phyloP scores from a whole-genome alignment of 2,797 vertebrate species.

The Onychomys torridus region DNA sequence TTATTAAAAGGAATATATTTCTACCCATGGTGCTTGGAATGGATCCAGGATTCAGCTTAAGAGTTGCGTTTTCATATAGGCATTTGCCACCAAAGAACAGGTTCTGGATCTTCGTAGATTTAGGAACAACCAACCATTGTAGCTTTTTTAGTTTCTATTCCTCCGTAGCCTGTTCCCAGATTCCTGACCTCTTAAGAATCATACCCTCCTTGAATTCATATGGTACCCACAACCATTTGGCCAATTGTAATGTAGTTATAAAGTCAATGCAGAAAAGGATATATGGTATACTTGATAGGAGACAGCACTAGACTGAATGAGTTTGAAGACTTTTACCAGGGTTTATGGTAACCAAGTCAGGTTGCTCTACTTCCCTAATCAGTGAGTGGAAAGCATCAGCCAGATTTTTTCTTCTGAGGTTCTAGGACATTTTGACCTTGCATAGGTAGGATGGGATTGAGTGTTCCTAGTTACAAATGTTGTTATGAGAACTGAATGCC shows the following conservation, averaged over 20 bases:
- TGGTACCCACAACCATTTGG: neutral
- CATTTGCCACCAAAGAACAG: neutral
- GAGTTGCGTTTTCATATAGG: slow-evolving; percentile 39
- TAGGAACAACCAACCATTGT: neutral
- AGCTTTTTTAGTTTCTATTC: neutral
- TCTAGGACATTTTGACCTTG: neutral
- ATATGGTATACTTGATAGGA: slow-evolving; percentile 26
- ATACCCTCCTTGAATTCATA: neutral
- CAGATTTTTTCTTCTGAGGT: slow-evolving; percentile 25
- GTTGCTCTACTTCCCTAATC: neutral
- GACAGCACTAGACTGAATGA: neutral
- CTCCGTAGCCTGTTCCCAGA: neutral
- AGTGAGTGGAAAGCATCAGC: neutral
- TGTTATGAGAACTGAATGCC: neutral
- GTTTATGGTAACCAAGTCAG: neutral
- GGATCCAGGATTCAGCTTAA: slow-evolving; percentile 36
- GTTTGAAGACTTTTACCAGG: neutral
- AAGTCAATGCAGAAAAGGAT: neutral
- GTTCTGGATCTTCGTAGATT: neutral
- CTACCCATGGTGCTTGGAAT: neutral
- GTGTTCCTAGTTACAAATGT: neutral
- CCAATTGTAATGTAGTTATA: neutral
- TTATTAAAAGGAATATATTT: neutral
- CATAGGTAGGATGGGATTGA: neutral
- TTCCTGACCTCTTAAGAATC: neutral